Conservation (phyloP, 2,888 invertebrate species). For the Copidosoma aretas region DNA sequence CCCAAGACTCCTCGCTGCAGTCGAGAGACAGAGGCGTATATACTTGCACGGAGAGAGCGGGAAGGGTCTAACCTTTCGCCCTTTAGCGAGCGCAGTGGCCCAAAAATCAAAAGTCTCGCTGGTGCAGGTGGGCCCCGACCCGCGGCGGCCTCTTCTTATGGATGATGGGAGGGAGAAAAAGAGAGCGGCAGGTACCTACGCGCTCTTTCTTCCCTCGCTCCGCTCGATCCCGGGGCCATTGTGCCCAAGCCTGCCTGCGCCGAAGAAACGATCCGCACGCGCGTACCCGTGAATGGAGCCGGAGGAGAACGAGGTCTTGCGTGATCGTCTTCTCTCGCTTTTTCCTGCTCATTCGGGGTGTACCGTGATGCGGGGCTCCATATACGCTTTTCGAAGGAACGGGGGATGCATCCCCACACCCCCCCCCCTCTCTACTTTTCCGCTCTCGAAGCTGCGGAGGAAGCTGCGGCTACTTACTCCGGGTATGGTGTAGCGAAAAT, state of each 20-base stretch:
- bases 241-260: slow-evolving; percentile 45
- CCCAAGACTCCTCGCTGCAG: slow-evolving; percentile 18
- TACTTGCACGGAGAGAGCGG: no score
- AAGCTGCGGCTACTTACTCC: no score
- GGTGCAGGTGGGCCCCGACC: slow-evolving; percentile 54
- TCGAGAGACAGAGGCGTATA: no score
- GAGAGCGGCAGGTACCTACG: slow-evolving; percentile 53
- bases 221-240: slow-evolving; percentile 43
- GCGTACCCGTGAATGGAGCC: slow-evolving; percentile 45
- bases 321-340: slow-evolving; percentile 42
- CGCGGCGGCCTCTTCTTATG: slow-evolving; percentile 33
- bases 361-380: no score
- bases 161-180: slow-evolving; percentile 36
- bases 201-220: slow-evolving; percentile 44
- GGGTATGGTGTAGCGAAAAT: no score
- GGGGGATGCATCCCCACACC: no score
- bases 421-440: no score
- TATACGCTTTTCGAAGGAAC: no score
- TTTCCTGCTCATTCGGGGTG: background rate
- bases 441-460: no score
- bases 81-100: slow-evolving; percentile 46
- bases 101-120: slow-evolving; percentile 57
- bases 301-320: slow-evolving; percentile 51
- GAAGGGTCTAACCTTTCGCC: background rate
- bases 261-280: slow-evolving; percentile 41